Percentiles rank a stretch among this genome's conserved stretches.
phyloP scores from a whole-genome alignment of 2,113 vertebrate species.

The Empidonax alnorum region DNA sequence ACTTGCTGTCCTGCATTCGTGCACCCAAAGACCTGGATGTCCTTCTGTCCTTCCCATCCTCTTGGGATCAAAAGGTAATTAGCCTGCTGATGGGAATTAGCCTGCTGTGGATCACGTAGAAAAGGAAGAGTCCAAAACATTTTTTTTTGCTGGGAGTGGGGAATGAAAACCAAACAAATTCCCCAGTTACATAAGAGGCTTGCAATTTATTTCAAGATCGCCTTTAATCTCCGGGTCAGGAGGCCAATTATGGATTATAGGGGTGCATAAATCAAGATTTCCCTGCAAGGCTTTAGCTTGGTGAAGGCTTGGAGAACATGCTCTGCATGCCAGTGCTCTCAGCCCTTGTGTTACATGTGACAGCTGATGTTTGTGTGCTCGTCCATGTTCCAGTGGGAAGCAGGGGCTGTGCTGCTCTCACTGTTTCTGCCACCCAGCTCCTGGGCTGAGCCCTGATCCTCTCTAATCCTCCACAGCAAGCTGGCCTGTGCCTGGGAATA shows the following conservation, averaged over 20 bases:
- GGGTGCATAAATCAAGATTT: neutral
- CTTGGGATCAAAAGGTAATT: neutral
- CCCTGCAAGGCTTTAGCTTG: neutral
- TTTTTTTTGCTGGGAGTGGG: neutral
- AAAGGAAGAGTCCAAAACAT: neutral
- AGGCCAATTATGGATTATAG: neutral
- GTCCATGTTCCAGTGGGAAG: neutral
- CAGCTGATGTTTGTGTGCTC: neutral
- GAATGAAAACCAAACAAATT: neutral
- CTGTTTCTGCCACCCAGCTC: neutral
- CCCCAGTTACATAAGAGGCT: neutral
- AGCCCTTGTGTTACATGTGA: fast-evolving
- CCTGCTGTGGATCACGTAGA: neutral
- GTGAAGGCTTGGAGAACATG: neutral
- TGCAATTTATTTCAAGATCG: neutral
- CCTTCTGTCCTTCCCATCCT: neutral
- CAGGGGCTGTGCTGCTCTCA: neutral
- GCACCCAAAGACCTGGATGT: neutral
- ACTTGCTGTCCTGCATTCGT: neutral
- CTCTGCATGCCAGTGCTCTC: neutral
- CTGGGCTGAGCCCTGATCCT: neutral
- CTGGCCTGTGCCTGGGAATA: neutral
- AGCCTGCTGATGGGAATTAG: neutral
- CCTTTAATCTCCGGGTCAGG: neutral
- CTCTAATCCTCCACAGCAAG: neutral